These are phyloP conservation scores for Acinonyx jubatus DNA, from an alignment of 2,113 vertebrate genomes.

Conservation along the genomic window DNA sequence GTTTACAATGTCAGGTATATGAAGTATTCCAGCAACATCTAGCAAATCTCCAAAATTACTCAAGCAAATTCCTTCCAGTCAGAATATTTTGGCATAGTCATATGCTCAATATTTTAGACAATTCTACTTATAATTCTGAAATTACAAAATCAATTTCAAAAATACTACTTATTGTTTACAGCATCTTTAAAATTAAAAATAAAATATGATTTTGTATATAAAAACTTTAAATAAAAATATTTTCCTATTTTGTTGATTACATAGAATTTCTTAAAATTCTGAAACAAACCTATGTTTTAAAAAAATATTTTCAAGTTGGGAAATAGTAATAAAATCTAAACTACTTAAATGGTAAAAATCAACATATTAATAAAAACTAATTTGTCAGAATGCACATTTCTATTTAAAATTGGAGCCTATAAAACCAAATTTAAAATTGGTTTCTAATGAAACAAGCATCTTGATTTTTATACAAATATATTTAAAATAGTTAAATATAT, in stretches of 20 bases:
- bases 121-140: neutral
- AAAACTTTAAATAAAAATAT: constrained; percentile 30
- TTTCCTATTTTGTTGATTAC: neutral
- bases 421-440: neutral
- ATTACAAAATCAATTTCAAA: constrained; percentile 25
- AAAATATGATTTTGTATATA: constrained; percentile 4
- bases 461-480: constrained; percentile 9
- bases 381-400: constrained; percentile 16
- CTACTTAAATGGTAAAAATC: neutral
- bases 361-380: constrained; percentile 14
- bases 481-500: neutral
- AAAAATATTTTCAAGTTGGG: constrained; percentile 13
- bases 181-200: neutral
- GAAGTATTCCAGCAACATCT: neutral
- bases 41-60: constrained; percentile 34
- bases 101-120: constrained; percentile 16
- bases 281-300: constrained; percentile 7
- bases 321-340: neutral
- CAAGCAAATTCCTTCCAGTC: neutral
- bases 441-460: neutral
- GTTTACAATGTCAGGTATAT: constrained; percentile 10
- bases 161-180: neutral
- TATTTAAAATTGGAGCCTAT: constrained; percentile 33
- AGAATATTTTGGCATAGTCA: neutral
- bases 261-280: neutral